phyloP scores from a whole-genome alignment of 2,113 vertebrate genomes.

The Hucho hucho region DNA sequence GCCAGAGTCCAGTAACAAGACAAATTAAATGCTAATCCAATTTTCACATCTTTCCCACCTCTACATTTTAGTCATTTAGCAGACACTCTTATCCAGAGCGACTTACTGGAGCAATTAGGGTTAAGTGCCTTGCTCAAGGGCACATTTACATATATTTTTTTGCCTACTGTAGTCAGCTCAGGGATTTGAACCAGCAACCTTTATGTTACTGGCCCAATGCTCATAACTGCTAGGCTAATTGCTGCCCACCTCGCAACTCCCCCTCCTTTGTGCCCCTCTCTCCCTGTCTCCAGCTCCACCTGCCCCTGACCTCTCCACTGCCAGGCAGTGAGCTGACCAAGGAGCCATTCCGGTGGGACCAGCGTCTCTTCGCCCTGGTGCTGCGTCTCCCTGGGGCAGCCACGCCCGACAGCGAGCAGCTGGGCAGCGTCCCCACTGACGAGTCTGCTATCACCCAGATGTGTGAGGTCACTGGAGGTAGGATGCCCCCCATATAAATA shows the following conservation, averaged over 20 bases:
- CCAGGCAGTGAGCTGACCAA: slow-evolving; percentile 93
- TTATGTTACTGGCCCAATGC: too few species aligned
- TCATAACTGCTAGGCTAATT: not conserved
- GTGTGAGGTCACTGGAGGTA: slow-evolving; percentile 94
- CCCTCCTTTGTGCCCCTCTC: not conserved
- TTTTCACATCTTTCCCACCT: too few species aligned
- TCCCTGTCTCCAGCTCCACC: slow-evolving; percentile 80
- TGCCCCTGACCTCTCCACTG: slow-evolving; percentile 90
- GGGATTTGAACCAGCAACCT: too few species aligned
- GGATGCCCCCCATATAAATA: not conserved
- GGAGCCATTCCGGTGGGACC: slow-evolving; percentile 95
- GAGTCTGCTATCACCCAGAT: slow-evolving; percentile 93
- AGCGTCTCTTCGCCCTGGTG: slow-evolving; percentile 90
- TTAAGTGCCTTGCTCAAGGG: too few species aligned
- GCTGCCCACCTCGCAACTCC: not conserved
- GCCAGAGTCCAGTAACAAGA: too few species aligned
- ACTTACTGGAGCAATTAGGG: too few species aligned
- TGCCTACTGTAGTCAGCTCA: too few species aligned
- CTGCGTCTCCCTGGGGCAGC: slow-evolving; percentile 86
- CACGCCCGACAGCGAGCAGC: slow-evolving; percentile 81
- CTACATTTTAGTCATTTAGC: too few species aligned
- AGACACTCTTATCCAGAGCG: too few species aligned
- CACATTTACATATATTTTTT: too few species aligned
- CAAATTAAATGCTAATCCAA: too few species aligned
- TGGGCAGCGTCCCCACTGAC: slow-evolving; percentile 83